These are phyloP conservation scores for Callocephalon fimbriatum DNA, from an alignment of 2,113 vertebrate species.

Conservation along the genomic window DNA sequence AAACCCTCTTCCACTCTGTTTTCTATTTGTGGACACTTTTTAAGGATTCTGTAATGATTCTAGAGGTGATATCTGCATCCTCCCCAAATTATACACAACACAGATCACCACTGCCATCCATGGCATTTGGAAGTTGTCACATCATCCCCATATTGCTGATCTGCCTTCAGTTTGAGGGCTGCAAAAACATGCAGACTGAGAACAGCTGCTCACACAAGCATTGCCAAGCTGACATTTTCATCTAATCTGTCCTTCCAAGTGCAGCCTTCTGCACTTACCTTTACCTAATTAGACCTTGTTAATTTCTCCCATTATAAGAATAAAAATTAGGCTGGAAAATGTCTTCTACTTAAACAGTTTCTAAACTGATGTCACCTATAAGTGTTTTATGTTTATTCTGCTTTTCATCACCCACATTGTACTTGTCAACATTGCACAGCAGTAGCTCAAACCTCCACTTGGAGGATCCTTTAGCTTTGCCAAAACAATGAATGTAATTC, in stretches of 20 bases:
- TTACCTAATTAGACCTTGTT: neutral
- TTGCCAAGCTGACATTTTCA: neutral
- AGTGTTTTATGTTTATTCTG: neutral
- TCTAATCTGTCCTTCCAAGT: neutral
- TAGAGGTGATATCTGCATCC: neutral
- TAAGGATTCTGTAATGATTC: neutral
- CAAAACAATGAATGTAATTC: neutral
- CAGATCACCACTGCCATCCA: neutral
- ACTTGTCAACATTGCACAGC: neutral
- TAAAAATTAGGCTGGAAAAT: neutral
- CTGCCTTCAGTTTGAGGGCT: neutral
- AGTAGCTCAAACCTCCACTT: neutral
- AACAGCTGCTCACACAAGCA: neutral
- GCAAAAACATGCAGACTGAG: neutral
- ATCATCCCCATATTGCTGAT: neutral
- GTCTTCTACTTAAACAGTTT: neutral
- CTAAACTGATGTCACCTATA: neutral
- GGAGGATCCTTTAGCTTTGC: neutral
- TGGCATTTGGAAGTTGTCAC: neutral
- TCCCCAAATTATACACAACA: neutral
- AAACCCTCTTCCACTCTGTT: neutral
- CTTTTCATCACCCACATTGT: neutral
- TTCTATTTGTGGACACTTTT: neutral
- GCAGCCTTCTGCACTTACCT: neutral
- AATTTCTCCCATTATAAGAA: neutral